Evolutionary conservation across 2,888 invertebrate species (phyloP).

Genomic region (Iphiclides podalirius): DNA sequence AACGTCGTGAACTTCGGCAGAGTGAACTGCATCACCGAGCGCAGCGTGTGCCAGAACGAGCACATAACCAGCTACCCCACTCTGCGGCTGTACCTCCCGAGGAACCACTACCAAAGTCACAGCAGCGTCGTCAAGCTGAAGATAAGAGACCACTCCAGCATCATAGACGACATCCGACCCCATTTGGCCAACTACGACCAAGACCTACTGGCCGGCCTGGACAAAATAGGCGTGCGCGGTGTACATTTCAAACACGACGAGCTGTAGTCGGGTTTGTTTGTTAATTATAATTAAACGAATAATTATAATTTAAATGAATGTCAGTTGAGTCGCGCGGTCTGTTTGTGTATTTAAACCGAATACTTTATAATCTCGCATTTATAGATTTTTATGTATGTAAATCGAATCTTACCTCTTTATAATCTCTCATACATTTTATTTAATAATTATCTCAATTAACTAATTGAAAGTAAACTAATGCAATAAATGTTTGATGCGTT

Average conservation of each 20-base stretch:
- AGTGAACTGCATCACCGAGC: conserved; percentile 66
- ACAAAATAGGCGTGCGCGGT: conserved; percentile 34
- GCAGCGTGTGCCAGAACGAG: conserved; percentile 63
- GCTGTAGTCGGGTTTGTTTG: conserved; percentile 39
- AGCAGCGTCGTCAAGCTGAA: conserved; percentile 50
- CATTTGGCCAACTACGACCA: conserved; percentile 48
- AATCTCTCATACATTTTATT: too few species aligned
- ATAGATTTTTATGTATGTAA: too few species aligned
- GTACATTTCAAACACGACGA: conserved; percentile 56
- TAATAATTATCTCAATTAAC: too few species aligned
- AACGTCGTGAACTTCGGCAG: conserved; percentile 60
- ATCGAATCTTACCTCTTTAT: too few species aligned
- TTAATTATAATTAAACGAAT: too few species aligned
- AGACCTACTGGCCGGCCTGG: conserved; percentile 38
- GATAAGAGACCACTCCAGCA: conserved; percentile 40
- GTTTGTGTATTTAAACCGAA: too few species aligned
- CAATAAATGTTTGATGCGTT: too few species aligned
- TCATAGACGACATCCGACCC: conserved; percentile 48
- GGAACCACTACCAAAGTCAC: conserved; percentile 43
- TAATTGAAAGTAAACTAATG: too few species aligned
- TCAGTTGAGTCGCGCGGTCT: too few species aligned
- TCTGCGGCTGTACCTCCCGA: conserved; percentile 52
- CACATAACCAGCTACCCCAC: conserved; percentile 63
- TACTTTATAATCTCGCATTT: too few species aligned
- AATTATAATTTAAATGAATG: too few species aligned